These are phyloP conservation scores for Cladorhizidae sp. DNA, from an alignment of 37 sponge, comb jelly and placozoan species.

Conservation along the genomic window DNA sequence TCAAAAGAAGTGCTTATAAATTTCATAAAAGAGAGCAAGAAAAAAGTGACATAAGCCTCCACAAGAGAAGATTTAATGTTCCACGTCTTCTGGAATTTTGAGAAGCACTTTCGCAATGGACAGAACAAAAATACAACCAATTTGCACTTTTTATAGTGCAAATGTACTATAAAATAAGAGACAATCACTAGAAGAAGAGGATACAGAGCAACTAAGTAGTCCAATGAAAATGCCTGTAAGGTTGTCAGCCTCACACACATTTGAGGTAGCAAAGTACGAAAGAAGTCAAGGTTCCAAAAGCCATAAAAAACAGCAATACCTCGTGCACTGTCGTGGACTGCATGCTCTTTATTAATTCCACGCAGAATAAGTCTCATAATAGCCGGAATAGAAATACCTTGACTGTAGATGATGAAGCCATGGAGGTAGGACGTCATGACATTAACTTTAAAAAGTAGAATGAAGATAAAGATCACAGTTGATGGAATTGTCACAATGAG, in stretches of 20 bases:
- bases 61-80: constrained; percentile 23
- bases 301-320: constrained; percentile 7
- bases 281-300: constrained; percentile 34
- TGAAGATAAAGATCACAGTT: constrained; percentile 41
- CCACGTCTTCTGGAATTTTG: constrained; percentile 21
- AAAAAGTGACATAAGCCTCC: constrained; percentile 51
- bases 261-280: constrained; percentile 3
- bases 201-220: constrained; percentile 27
- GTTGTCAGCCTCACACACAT: neutral
- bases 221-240: constrained; percentile 8
- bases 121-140: constrained; percentile 2
- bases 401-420: constrained; percentile 56
- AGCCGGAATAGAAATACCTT: constrained; percentile 14
- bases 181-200: constrained; percentile 2
- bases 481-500: constrained; percentile 29
- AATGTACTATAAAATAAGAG: neutral
- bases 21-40: constrained; percentile 57
- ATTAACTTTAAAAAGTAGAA: constrained; percentile 62
- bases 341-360: too few species aligned
- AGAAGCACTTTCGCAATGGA: constrained; percentile 6
- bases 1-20: constrained; percentile 32
- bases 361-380: neutral
- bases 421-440: constrained; percentile 44
- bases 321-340: too few species aligned
- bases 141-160: neutral